Evolutionary conservation across 2,113 vertebrate genomes (phyloP), one percentile per base, ranked within the genome.

Genomic region (Perccottus glenii): DNA sequence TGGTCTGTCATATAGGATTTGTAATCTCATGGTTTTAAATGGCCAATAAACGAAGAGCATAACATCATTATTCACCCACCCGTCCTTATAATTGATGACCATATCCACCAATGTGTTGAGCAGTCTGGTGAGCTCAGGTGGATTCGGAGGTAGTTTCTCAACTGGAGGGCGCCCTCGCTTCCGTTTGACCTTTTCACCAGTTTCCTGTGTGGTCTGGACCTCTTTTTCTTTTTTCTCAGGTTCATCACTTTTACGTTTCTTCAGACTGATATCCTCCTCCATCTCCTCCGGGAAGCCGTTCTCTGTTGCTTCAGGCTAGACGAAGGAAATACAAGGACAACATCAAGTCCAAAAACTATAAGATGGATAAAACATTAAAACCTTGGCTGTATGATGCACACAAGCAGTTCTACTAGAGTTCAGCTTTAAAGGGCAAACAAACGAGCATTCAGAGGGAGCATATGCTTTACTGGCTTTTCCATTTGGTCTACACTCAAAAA

Each of bases 21-120:
- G 19, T 27, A 27, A 27, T 27, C 19, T 27, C 19, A 27, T 27
- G 19, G 19, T 27, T 27, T 27, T 27, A 27, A 27, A 27, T 40
- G 8, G 38, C 38, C 38, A 2, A 40, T 6, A 40, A 8, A 40
- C 1, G 38, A 40, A 40, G 5, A 40, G 5, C 15, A 53, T 14
- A 55, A 35, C 32, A 9, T 9, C 11, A 38, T 9, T 32, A 9
- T 58, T 5, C 5, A 1, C 48, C 91, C 72, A 99, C 98, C 95
- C 96, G 38, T 99, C 98, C 77, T 98, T 99, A 90, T 99, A 99
- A 93, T 97, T 99, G 79, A 98, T 95, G 52, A 99, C 98, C 84
- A 98, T 98, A 67, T 99, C 98, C n/a, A 98, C 95, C 82, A 99
- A 96, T 2, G 94, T 96, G 75, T 95, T 97, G 93, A 99, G 97